Percentiles rank a stretch among this genome's conserved stretches.
phyloP scores from a whole-genome alignment of 2,113 vertebrate species.

The Tetrao urogallus region DNA sequence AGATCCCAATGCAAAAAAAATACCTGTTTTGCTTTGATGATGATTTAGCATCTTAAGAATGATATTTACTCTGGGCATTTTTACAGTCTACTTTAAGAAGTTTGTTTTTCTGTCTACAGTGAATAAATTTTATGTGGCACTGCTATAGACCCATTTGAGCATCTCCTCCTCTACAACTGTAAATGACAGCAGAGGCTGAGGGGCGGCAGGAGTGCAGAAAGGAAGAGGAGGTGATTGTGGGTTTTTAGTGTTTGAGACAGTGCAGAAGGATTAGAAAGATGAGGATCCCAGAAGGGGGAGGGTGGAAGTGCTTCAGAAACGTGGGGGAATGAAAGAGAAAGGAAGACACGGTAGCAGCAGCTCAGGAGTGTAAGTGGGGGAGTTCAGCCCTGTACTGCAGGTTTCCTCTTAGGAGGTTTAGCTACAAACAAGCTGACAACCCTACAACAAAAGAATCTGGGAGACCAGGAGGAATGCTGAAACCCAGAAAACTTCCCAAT shows the following conservation, averaged over 20 bases:
- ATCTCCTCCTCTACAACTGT: neutral
- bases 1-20: neutral
- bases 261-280: neutral
- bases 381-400: neutral
- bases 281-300: neutral
- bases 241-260: neutral
- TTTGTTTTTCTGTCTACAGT: neutral
- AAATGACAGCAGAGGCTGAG: neutral
- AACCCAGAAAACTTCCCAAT: neutral
- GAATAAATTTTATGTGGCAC: neutral
- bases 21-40: neutral
- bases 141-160: neutral
- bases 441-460: neutral
- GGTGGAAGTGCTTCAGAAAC: neutral
- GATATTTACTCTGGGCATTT: neutral
- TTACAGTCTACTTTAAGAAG: neutral
- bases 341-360: neutral
- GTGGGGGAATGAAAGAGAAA: neutral
- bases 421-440: neutral
- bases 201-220: neutral
- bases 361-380: neutral
- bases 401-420: neutral
- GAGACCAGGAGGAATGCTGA: neutral
- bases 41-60: neutral
- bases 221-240: neutral